Conservation (phyloP, 2,797 vertebrate genomes). For the Spea hammondii region DNA sequence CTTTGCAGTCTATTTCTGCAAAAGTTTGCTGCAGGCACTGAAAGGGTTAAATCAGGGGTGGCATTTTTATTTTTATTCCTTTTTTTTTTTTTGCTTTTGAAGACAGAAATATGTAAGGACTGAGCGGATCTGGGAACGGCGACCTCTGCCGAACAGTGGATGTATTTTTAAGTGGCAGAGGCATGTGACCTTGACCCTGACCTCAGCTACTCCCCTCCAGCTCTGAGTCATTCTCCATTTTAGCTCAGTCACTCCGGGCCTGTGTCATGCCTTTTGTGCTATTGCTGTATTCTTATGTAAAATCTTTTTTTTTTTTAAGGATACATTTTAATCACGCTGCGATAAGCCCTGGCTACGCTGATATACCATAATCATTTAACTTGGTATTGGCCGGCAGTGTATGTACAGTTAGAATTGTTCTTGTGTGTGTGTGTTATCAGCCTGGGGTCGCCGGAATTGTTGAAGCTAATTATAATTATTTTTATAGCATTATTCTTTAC, state of each 20-base stretch:
- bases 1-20: background rate
- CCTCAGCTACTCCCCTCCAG: slow-evolving; percentile 68
- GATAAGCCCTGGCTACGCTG: too few relatives aligned
- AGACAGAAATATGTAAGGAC: slow-evolving; percentile 36
- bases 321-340: too few relatives aligned
- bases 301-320: background rate
- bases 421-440: too few relatives aligned
- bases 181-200: slow-evolving; percentile 75
- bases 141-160: slow-evolving; percentile 48
- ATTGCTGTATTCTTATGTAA: slow-evolving; percentile 22
- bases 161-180: slow-evolving; percentile 45
- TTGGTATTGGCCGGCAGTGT: too few relatives aligned
- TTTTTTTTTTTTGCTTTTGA: slow-evolving; percentile 55
- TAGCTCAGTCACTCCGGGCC: slow-evolving; percentile 64
- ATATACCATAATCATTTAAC: too few relatives aligned
- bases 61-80: slow-evolving; percentile 46
- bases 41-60: slow-evolving; percentile 52
- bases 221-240: slow-evolving; percentile 74
- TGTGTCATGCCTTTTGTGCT: slow-evolving; percentile 48
- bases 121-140: slow-evolving; percentile 26
- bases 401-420: too few relatives aligned
- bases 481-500: too few relatives aligned
- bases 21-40: slow-evolving; percentile 26
- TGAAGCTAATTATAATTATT: too few relatives aligned
- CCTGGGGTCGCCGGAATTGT: too few relatives aligned